phyloP scores from a whole-genome alignment of 2,797 vertebrate species.

The Lateolabrax maculatus region DNA sequence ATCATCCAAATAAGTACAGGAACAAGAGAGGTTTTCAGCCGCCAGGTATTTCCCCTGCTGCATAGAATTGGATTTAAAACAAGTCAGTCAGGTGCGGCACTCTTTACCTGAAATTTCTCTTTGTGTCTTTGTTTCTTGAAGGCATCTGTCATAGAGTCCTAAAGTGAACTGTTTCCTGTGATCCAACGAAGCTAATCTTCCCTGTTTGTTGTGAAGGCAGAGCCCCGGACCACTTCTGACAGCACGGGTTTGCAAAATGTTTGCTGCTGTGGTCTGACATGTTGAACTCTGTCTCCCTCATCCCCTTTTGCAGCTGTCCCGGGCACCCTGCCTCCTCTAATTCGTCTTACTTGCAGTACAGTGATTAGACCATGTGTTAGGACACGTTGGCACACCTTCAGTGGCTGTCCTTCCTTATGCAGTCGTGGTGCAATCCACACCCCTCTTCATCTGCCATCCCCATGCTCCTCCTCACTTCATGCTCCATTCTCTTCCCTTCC shows the following conservation, averaged over 20 bases:
- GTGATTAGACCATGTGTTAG: constrained; percentile 33
- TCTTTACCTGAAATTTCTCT: constrained; percentile 61
- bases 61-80: constrained; percentile 75
- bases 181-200: constrained; percentile 63
- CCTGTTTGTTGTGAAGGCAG: constrained; percentile 60
- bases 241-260: constrained; percentile 61
- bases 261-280: constrained; percentile 60
- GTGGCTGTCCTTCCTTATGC: constrained; percentile 17
- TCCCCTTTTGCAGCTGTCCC: constrained; percentile 36
- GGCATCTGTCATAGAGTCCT: constrained; percentile 50
- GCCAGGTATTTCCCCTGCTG: constrained; percentile 61
- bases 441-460: constrained; percentile 41
- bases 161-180: constrained; percentile 62
- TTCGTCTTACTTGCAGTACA: constrained; percentile 9
- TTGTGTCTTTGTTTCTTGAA: constrained; percentile 55
- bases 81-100: constrained; percentile 49
- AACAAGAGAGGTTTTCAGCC: constrained; percentile 48
- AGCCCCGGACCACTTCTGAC: constrained; percentile 58
- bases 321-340: constrained; percentile 19
- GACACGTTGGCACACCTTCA: constrained; percentile 27
- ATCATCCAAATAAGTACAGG: constrained; percentile 55
- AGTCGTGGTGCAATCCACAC: constrained; percentile 25
- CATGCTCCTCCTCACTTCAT: constrained; percentile 13
- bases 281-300: constrained; percentile 52
- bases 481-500: constrained; percentile 41